A percentile compares a stretch with the other conserved stretches of the same genome.
Conservation (phyloP, 2,113 vertebrate species). For the Steatornis caripensis region DNA sequence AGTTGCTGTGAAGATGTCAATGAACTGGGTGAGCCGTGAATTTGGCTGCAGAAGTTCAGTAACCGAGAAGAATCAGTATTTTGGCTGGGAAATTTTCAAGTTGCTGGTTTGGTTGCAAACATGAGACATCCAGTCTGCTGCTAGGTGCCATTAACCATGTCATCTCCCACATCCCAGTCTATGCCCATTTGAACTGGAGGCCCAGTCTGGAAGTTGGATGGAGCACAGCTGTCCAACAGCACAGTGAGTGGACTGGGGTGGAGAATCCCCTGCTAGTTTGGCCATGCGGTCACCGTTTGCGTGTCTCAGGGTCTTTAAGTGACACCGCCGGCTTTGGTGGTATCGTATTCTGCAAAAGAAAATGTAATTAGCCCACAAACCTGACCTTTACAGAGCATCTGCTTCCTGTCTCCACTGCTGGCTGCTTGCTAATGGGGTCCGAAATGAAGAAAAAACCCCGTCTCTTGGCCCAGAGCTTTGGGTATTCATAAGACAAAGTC, state of each 20-base stretch:
- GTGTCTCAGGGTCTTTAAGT: background rate
- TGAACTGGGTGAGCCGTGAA: background rate
- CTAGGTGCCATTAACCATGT: background rate
- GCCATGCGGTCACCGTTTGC: background rate
- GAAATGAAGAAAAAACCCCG: background rate
- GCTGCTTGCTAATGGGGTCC: background rate
- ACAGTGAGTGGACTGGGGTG: background rate
- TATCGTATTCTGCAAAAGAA: background rate
- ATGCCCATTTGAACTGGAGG: background rate
- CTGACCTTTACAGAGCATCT: background rate
- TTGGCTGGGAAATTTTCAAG: slow-evolving; percentile 4
- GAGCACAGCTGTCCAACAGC: background rate
- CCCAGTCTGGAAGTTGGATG: background rate
- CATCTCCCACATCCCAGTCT: background rate
- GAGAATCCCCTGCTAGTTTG: background rate
- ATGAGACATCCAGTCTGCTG: background rate
- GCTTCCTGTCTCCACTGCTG: background rate
- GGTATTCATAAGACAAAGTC: background rate
- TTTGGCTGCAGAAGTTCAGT: slow-evolving; percentile 6
- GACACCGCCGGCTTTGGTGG: background rate
- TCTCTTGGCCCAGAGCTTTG: background rate
- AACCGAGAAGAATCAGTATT: slow-evolving; percentile 34
- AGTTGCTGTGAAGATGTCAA: background rate
- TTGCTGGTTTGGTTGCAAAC: background rate
- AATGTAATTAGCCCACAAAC: background rate